A percentile compares a stretch with the other conserved stretches of the same genome.
phyloP scores from a whole-genome alignment of 2,797 vertebrate genomes.

The Morelia viridis region DNA sequence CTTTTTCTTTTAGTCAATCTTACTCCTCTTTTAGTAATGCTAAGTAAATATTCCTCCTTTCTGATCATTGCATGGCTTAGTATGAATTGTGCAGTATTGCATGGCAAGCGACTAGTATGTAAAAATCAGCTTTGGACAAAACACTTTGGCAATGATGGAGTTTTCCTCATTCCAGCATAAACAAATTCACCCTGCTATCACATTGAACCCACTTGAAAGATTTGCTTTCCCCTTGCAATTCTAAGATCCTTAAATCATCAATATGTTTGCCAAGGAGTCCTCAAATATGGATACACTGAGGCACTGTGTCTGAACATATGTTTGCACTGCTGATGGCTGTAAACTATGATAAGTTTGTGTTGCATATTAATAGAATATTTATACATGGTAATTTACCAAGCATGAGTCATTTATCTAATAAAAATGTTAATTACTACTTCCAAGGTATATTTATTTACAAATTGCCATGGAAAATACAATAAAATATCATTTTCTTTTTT shows the following conservation, averaged over 20 bases:
- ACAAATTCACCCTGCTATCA: constrained; percentile 46
- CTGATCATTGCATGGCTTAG: constrained; percentile 19
- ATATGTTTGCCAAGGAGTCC: constrained; percentile 41
- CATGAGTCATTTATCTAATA: constrained; percentile 72
- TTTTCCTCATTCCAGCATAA: constrained; percentile 23
- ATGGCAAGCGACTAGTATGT: not conserved
- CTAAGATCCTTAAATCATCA: constrained; percentile 59
- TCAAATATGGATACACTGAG: constrained; percentile 45
- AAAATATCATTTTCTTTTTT: constrained; percentile 51
- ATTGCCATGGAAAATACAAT: constrained; percentile 59
- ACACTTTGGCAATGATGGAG: constrained; percentile 57
- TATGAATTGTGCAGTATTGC: not conserved
- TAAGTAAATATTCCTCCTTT: constrained; percentile 6
- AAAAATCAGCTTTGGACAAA: constrained; percentile 40
- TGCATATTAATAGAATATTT: constrained; percentile 73
- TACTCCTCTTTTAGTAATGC: not conserved
- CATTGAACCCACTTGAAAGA: constrained; percentile 56
- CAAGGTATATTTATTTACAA: constrained; percentile 73
- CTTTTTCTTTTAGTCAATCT: not conserved
- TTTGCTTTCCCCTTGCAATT: constrained; percentile 62
- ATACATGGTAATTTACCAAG: constrained; percentile 70
- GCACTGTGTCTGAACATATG: constrained; percentile 64
- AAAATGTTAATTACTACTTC: constrained; percentile 74
- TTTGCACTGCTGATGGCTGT: constrained; percentile 73
- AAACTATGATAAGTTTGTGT: constrained; percentile 70